Percentiles rank a stretch among this genome's conserved stretches.
These are phyloP conservation scores for Thymelicus acteon DNA, from an alignment of 2,888 invertebrate genomes.

Conservation along the genomic window DNA sequence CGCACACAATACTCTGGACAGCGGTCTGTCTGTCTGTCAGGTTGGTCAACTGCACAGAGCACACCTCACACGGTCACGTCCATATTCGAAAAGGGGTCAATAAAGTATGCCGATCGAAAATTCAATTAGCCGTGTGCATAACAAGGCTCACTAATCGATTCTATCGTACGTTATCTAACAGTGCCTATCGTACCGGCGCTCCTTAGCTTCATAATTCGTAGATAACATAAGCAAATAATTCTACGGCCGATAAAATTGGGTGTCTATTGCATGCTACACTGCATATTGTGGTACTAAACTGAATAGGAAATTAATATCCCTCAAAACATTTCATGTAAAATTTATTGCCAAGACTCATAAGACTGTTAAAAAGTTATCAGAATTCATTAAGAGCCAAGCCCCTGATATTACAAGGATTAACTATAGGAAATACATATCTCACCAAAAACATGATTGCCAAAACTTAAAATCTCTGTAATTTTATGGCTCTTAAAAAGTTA, in stretches of 20 bases:
- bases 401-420: too few species aligned
- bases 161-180: conserved; percentile 28
- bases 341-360: too few species aligned
- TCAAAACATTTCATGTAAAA: too few species aligned
- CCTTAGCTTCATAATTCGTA: conserved; percentile 49
- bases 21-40: neutral
- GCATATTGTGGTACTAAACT: too few species aligned
- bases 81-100: conserved; percentile 15
- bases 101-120: conserved; percentile 30
- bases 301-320: too few species aligned
- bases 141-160: conserved; percentile 33
- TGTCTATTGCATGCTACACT: conserved; percentile 14
- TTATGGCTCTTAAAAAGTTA: too few species aligned
- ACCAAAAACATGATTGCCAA: too few species aligned
- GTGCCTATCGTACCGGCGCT: conserved; percentile 44
- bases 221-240: conserved; percentile 56
- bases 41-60: conserved; percentile 27
- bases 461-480: too few species aligned
- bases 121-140: conserved; percentile 41
- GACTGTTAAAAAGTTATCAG: too few species aligned
- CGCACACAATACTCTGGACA: conserved; percentile 14
- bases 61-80: conserved; percentile 27
- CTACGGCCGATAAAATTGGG: conserved; percentile 45
- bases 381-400: too few species aligned
- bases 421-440: too few species aligned